Evolutionary conservation across 2,113 vertebrate species (phyloP).

Genomic region (chimpanzee (Pan troglodytes)): NHGRI_mPanTro3-v2.1_pri NC_072398.2:3794001-3794500

Average conservation of each 20-base stretch:
- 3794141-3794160: too few species aligned
- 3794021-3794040: neutral
- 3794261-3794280: neutral
- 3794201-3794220: neutral
- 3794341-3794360: neutral
- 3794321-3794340: neutral
- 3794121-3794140: neutral
- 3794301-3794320: fast-evolving
- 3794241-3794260: neutral
- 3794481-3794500: neutral
- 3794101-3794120: fast-evolving
- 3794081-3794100: neutral
- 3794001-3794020: neutral
- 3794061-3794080: fast-evolving
- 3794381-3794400: neutral
- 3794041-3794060: fast-evolving
- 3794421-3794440: neutral
- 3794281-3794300: neutral
- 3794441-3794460: neutral
- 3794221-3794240: neutral
- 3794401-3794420: neutral
- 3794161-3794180: neutral
- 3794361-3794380: neutral
- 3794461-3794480: neutral
- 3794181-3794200: neutral